Percentiles rank a stretch among this genome's conserved stretches.
phyloP scores from a whole-genome alignment of 2,797 vertebrate species.

The Oreortyx pictus region DNA sequence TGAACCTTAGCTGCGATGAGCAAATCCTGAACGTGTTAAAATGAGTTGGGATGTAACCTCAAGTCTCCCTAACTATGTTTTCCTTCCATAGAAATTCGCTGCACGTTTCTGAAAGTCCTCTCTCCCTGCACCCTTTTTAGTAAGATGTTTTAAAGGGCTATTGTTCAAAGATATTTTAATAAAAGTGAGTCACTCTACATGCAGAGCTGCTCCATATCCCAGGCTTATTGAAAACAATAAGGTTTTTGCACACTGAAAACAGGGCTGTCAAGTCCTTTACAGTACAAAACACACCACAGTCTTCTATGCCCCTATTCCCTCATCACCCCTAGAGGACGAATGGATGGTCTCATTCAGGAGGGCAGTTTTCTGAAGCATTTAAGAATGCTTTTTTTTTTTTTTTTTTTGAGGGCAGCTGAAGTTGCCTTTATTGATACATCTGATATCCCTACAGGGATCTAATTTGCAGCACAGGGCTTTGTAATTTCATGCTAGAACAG shows the following conservation, averaged over 20 bases:
- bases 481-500: constrained; percentile 78
- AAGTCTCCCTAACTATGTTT: not conserved
- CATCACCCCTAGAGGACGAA: not conserved
- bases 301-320: not conserved
- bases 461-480: constrained; percentile 67
- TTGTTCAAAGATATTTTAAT: not conserved
- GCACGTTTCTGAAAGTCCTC: not conserved
- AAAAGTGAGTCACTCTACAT: not conserved
- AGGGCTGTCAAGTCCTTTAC: not conserved
- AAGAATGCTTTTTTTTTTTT: not conserved
- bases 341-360: not conserved
- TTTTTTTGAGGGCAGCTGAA: constrained; percentile 15
- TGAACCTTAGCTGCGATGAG: not conserved
- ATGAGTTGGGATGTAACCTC: not conserved
- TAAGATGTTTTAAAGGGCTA: not conserved
- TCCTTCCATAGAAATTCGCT: not conserved
- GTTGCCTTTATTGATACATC: constrained; percentile 54
- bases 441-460: constrained; percentile 60
- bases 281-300: not conserved
- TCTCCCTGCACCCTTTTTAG: not conserved
- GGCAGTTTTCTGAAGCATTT: not conserved
- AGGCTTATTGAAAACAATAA: not conserved
- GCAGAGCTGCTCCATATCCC: not conserved
- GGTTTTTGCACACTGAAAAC: not conserved
- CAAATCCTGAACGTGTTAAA: not conserved